Percentiles rank a stretch among this genome's conserved stretches.
These are phyloP conservation scores for Limnephilus marmoratus DNA, from an alignment of 2,888 invertebrate genomes.

Conservation along the genomic window DNA sequence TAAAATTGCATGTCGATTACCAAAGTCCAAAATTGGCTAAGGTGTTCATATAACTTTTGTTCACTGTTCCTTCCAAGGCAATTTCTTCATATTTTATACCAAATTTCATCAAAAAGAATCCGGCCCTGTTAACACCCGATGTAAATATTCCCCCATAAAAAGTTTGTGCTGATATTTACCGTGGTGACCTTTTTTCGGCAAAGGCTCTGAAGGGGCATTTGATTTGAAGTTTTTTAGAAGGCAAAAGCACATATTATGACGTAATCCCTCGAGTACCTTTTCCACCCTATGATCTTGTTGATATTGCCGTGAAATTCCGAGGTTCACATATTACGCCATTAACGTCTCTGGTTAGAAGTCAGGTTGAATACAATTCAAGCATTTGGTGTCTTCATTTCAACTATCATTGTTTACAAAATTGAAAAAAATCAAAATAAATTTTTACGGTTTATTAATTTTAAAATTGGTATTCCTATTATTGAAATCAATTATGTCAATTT, in stretches of 20 bases:
- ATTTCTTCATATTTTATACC: not conserved
- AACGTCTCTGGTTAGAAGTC: too few relatives aligned
- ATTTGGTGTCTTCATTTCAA: too few relatives aligned
- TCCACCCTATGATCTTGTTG: not conserved
- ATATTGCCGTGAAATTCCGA: not conserved
- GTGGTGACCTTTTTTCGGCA: not conserved
- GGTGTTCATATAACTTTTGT: not conserved
- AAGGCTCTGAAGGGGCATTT: not conserved
- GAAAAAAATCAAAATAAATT: too few relatives aligned
- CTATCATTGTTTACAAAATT: too few relatives aligned
- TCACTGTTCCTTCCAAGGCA: not conserved
- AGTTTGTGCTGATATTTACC: not conserved
- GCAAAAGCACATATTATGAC: not conserved
- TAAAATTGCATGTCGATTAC: too few relatives aligned
- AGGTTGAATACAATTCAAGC: too few relatives aligned
- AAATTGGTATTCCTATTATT: too few relatives aligned
- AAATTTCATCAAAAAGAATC: not conserved
- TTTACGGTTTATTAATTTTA: too few relatives aligned
- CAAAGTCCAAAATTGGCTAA: too few relatives aligned
- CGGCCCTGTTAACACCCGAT: not conserved
- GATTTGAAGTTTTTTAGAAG: not conserved
- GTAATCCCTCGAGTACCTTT: not conserved
- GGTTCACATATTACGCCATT: not conserved
- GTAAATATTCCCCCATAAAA: slow-evolving; percentile 1
- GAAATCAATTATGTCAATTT: too few relatives aligned